Percentiles rank a stretch among this genome's conserved stretches.
These are phyloP conservation scores for Galleria mellonella DNA, from an alignment of 1,140 invertebrate species.

Conservation along the genomic window DNA sequence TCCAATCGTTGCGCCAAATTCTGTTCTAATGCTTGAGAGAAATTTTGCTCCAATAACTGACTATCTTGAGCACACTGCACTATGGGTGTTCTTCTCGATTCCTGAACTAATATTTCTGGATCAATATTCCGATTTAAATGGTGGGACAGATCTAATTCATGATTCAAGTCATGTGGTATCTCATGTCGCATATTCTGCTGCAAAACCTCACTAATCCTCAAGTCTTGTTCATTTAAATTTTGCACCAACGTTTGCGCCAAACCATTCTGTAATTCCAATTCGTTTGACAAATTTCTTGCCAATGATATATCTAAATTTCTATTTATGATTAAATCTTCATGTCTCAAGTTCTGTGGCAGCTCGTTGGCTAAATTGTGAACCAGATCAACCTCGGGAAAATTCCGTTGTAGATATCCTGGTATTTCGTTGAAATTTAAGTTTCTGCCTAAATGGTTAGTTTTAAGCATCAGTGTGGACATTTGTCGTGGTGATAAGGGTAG, in stretches of 20 bases:
- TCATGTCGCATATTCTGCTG: conserved; percentile 26
- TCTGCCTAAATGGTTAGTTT: conserved; percentile 44
- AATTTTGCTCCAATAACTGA: conserved; percentile 26
- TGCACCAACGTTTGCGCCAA: conserved; percentile 31
- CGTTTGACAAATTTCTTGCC: conserved; percentile 28
- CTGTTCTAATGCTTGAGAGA: conserved; percentile 30
- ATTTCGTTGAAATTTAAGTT: conserved; percentile 49
- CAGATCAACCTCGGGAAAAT: conserved; percentile 35
- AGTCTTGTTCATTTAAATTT: conserved; percentile 34
- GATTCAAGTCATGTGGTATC: conserved; percentile 33
- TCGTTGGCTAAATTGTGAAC: conserved; percentile 28
- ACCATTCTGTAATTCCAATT: conserved; percentile 46
- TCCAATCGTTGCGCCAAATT: conserved; percentile 15
- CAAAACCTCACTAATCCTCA: conserved; percentile 33
- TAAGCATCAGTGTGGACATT: conserved; percentile 60
- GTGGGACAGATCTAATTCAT: conserved; percentile 40
- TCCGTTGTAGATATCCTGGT: conserved; percentile 40
- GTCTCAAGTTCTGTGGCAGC: conserved; percentile 33
- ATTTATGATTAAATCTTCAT: conserved; percentile 35
- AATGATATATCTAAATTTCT: conserved; percentile 39
- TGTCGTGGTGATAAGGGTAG: conserved; percentile 54
- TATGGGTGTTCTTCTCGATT: neutral
- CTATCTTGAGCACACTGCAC: conserved; percentile 7
- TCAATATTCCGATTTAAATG: conserved; percentile 38
- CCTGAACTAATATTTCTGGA: conserved; percentile 22